Conservation (phyloP, 1,140 invertebrate species). For the Delia radicum region DNA sequence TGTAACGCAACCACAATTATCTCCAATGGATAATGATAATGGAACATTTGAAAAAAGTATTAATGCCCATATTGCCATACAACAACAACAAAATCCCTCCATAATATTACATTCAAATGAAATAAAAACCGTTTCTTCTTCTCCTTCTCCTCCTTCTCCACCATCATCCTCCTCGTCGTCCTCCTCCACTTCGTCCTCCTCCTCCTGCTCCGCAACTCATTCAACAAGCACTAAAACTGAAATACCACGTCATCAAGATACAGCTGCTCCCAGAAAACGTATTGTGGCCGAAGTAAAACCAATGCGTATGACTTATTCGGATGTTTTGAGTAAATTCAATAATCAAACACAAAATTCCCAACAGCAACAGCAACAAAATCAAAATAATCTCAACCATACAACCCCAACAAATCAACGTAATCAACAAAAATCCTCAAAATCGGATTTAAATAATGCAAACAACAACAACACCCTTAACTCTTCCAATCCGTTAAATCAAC, state of each 20-base stretch:
- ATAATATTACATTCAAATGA: not conserved
- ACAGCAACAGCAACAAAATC: not conserved
- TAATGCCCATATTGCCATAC: conserved; percentile 10
- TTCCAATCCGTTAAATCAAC: no score
- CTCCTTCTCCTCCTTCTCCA: not conserved
- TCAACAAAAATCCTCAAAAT: not conserved
- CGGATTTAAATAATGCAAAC: not conserved
- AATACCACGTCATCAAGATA: conserved; percentile 27
- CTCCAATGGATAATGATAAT: not conserved
- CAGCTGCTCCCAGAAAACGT: conserved; percentile 61
- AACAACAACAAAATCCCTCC: conserved; percentile 7
- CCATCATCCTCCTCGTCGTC: not conserved
- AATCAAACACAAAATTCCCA: conserved; percentile 11
- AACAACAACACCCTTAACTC: no score
- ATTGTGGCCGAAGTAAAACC: conserved; percentile 82
- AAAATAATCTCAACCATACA: not conserved
- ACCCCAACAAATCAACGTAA: not conserved
- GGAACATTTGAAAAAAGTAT: not conserved
- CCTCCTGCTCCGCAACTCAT: not conserved
- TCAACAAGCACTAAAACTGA: conserved; percentile 35
- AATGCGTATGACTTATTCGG: conserved; percentile 80
- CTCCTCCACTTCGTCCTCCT: not conserved
- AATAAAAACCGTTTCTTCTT: no score
- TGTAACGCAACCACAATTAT: not conserved
- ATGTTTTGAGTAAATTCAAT: conserved; percentile 72